Conservation (phyloP, 2,888 invertebrate species). For the Fragum sueziense region DNA sequence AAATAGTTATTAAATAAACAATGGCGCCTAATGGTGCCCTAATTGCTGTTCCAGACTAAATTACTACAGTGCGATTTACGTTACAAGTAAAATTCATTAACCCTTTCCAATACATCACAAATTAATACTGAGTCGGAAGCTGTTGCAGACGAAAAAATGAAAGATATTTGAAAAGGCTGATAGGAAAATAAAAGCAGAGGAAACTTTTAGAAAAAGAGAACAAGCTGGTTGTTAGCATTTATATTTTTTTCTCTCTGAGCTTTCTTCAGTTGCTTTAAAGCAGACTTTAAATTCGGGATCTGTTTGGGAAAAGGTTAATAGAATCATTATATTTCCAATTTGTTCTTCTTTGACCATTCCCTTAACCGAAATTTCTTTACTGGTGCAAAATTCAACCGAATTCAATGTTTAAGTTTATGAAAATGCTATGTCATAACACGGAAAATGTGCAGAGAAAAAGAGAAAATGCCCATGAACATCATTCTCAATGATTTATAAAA, state of each 20-base stretch:
- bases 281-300: not conserved
- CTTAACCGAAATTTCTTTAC: not conserved
- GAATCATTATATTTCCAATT: not conserved
- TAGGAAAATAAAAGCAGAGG: no score
- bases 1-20: no score
- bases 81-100: no score
- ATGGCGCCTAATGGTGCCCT: no score
- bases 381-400: not conserved
- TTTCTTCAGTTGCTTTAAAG: not conserved
- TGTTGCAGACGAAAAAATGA: no score
- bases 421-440: not conserved
- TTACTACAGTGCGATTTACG: no score
- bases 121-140: no score
- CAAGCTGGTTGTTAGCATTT: not conserved
- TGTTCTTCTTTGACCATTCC: not conserved
- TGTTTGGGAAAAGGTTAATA: not conserved
- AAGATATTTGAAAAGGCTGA: no score
- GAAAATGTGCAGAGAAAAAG: not conserved
- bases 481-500: no score
- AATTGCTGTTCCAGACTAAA: no score
- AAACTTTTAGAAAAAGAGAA: not conserved
- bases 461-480: not conserved
- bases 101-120: no score
- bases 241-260: not conserved
- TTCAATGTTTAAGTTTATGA: not conserved